Percentiles rank a stretch among this genome's conserved stretches.
phyloP scores from a whole-genome alignment of 2,888 invertebrate genomes.

The Calephelis perditalis region DNA sequence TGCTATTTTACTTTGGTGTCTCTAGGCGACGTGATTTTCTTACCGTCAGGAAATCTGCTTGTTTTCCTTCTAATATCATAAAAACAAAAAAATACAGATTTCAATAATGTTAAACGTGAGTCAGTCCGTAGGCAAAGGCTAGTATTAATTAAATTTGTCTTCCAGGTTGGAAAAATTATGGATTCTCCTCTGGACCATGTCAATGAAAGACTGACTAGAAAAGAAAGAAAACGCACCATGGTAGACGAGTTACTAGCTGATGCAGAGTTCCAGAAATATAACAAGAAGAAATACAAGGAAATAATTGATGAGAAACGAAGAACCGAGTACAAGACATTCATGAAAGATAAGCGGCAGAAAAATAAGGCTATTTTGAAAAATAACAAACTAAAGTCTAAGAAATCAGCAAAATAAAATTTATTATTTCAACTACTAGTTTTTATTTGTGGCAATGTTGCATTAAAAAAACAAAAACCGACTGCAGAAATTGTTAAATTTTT shows the following conservation, averaged over 20 bases:
- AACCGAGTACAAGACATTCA: conserved; percentile 84
- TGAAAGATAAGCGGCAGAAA: conserved; percentile 85
- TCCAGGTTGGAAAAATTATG: conserved; percentile 86
- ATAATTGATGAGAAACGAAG: conserved; percentile 85
- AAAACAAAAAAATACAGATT: too few species aligned
- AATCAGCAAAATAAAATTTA: conserved; percentile 32
- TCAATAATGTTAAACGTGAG: too few species aligned
- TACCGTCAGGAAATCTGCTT: not conserved
- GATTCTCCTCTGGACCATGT: conserved; percentile 94
- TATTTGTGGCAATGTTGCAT: not conserved
- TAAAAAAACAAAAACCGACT: too few species aligned
- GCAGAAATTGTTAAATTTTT: too few species aligned
- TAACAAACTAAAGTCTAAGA: conserved; percentile 53
- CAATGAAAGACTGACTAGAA: conserved; percentile 88
- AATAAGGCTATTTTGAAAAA: conserved; percentile 70
- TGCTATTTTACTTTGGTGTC: too few species aligned
- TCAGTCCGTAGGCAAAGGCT: too few species aligned
- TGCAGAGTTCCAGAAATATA: conserved; percentile 89
- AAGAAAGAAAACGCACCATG: conserved; percentile 91
- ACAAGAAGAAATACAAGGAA: conserved; percentile 88
- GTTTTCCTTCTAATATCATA: not conserved
- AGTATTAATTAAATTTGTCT: not conserved
- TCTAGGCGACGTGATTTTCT: too few species aligned
- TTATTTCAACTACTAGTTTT: conserved; percentile 16
- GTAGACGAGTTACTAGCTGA: conserved; percentile 96